A percentile compares a stretch with the other conserved stretches of the same genome.
phyloP scores from a whole-genome alignment of 2,797 vertebrate species.

The Crax fasciolata region DNA sequence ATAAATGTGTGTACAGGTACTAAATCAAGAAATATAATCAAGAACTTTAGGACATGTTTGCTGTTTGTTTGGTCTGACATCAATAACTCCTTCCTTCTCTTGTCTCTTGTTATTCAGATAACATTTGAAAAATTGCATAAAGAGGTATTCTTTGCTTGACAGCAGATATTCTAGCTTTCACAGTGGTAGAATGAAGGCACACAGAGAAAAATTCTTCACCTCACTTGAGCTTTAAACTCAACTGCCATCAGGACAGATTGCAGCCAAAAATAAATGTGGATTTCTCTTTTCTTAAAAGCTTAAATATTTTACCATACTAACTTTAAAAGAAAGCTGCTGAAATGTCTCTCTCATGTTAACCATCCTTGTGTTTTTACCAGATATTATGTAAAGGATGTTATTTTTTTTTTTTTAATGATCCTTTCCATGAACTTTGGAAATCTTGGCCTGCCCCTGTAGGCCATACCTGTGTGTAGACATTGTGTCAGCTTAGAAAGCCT shows the following conservation, averaged over 20 bases:
- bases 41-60: neutral
- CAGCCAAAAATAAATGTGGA: slow-evolving; percentile 5
- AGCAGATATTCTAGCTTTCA: neutral
- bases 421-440: neutral
- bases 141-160: neutral
- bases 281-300: slow-evolving; percentile 14
- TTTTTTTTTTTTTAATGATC: neutral
- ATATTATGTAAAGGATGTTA: neutral
- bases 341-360: neutral
- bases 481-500: neutral
- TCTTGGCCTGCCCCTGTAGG: neutral
- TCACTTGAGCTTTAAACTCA: neutral
- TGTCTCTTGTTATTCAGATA: neutral
- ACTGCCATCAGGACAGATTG: neutral
- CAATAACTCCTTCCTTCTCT: neutral
- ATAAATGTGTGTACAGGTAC: neutral
- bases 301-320: slow-evolving; percentile 15
- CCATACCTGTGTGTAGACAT: rapidly evolving
- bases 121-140: neutral
- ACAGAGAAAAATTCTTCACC: neutral
- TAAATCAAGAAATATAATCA: neutral
- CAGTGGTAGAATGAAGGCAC: neutral
- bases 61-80: neutral
- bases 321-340: slow-evolving; percentile 6
- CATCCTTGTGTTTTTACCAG: neutral